These are phyloP conservation scores for Heteromormyrus szaboi DNA, from an alignment of 2,797 vertebrate genomes.

Conservation along the genomic window DNA sequence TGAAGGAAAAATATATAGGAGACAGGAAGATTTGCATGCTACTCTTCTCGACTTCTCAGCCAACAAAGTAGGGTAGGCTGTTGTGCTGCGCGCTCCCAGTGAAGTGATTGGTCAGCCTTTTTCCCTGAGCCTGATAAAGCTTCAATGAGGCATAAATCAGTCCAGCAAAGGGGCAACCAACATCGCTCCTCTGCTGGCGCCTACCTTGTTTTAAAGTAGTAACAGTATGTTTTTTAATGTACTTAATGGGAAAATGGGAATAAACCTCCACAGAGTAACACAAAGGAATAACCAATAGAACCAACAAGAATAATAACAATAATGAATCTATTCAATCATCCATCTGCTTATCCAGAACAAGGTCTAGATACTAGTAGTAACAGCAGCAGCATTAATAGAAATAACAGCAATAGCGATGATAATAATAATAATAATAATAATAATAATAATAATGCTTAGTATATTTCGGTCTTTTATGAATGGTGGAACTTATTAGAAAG, in stretches of 20 bases:
- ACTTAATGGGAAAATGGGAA: conserved; percentile 65
- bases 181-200: conserved; percentile 63
- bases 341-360: not conserved
- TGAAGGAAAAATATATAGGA: conserved; percentile 68
- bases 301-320: not conserved
- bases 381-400: not conserved
- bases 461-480: not conserved
- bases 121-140: conserved; percentile 87
- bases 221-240: conserved; percentile 71
- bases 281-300: not conserved
- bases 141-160: conserved; percentile 91
- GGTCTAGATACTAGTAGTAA: not conserved
- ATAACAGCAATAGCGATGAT: not conserved
- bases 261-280: conserved; percentile 22
- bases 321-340: not conserved
- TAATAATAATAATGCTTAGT: not conserved
- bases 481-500: not conserved
- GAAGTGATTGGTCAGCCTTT: conserved; percentile 95
- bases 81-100: conserved; percentile 71
- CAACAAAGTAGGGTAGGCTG: conserved; percentile 86
- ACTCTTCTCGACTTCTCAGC: conserved; percentile 74
- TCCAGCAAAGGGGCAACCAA: conserved; percentile 67
- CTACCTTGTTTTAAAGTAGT: conserved; percentile 61
- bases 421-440: not conserved
- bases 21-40: conserved; percentile 69